Base-by-base conservation (phyloP, 1,140 invertebrate genomes). In the Batillaria attramentaria region DNA sequence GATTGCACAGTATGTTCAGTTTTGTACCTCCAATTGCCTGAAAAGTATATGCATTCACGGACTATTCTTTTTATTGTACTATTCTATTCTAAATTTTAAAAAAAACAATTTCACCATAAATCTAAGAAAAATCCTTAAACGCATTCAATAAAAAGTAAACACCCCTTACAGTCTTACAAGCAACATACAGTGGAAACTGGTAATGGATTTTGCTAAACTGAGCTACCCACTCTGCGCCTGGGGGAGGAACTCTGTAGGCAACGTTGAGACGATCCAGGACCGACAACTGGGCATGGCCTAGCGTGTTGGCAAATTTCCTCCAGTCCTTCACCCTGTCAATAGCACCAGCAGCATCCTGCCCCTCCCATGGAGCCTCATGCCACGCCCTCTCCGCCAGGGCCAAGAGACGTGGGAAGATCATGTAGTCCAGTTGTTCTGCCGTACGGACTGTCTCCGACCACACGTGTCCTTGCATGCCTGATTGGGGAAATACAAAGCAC, bases 321-420 rank as follows among this genome's bases (percentile, higher is more conserved):
- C 84, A 87, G 24, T 88, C 83, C 0, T 42, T 24, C 39, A 72
- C 70, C 28, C 50, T 78, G 50, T 66, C 60, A 13, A 8, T 18
- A 28, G 3, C 3, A 77, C 54, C 73, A 60, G 8, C 50, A 6
- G 80, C 50, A 5, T 62, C 37, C 1, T 79, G 62, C 18, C 69
- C 43, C 77, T 89, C 87, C 88, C 88, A 89, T 20, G 50, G 10
- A 33, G 86, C 83, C 41, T 82, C 81, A 66, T 88, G 87, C 88
- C 88, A 89, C 2, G 86, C 86, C 35, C 87, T 75, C 81, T 89
- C 88, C 20, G 88, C 88, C 33, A 89, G 77, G 8, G 88, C 87
- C 20, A 89, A 62, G 6, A 89, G 41, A 16, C 88, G 81, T 0
- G 88, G 88, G 72, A 85, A 88, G 31, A 85, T 77, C 86, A 87